Evolutionary conservation across 2,797 vertebrate genomes (phyloP).

Genomic region (Nyctalus aviator): DNA sequence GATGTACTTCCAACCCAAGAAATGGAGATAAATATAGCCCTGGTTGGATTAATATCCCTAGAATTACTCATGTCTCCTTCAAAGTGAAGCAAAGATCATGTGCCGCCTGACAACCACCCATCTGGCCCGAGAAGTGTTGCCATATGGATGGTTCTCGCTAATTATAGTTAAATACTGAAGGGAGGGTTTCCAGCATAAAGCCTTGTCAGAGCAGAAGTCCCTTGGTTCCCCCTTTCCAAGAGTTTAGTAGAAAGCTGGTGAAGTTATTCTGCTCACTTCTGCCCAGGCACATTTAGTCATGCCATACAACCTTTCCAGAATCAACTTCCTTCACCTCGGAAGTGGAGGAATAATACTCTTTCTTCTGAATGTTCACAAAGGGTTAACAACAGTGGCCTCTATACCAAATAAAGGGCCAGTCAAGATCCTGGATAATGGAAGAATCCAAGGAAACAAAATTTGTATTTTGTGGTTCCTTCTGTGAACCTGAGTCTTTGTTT

Average conservation of each 20-base stretch:
- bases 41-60: slow-evolving; percentile 88
- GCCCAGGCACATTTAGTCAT: neutral
- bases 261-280: neutral
- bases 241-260: neutral
- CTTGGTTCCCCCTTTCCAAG: neutral
- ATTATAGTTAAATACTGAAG: slow-evolving; percentile 87
- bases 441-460: slow-evolving; percentile 14
- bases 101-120: slow-evolving; percentile 88
- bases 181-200: slow-evolving; percentile 73
- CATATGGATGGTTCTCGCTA: slow-evolving; percentile 88
- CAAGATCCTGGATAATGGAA: neutral
- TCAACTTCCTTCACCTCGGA: neutral
- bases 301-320: neutral
- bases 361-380: neutral
- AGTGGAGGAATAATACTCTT: neutral
- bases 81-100: slow-evolving; percentile 89
- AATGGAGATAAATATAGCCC: slow-evolving; percentile 87
- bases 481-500: neutral
- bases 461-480: neutral
- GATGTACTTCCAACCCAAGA: slow-evolving; percentile 81
- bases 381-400: neutral
- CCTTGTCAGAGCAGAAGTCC: slow-evolving; percentile 30
- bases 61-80: slow-evolving; percentile 89
- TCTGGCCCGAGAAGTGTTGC: slow-evolving; percentile 87
- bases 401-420: neutral